Evolutionary conservation across 2,797 vertebrate species (phyloP).

Genomic region (Anniella stebbinsi): DNA sequence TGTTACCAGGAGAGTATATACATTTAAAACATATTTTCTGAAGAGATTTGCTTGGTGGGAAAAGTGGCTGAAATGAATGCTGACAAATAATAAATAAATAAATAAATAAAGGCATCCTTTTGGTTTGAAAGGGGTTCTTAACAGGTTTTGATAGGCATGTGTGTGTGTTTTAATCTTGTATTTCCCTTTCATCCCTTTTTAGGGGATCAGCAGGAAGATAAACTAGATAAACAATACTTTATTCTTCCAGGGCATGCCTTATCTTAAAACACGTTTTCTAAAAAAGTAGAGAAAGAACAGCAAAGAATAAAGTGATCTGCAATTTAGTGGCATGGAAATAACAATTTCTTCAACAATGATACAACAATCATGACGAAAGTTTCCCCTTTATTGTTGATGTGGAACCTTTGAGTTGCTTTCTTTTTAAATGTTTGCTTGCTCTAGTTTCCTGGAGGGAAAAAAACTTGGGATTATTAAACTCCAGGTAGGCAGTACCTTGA

Average conservation of each 20-base stretch:
- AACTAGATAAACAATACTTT: background rate
- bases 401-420: conserved; percentile 48
- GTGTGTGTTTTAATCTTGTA: conserved; percentile 56
- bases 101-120: conserved; percentile 70
- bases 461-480: conserved; percentile 74
- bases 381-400: conserved; percentile 65
- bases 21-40: conserved; percentile 64
- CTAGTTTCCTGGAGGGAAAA: conserved; percentile 61
- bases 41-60: conserved; percentile 18
- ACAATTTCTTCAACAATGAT: conserved; percentile 34
- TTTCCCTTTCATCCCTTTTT: conserved; percentile 53
- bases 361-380: conserved; percentile 43
- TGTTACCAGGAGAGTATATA: conserved; percentile 39
- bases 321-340: conserved; percentile 62
- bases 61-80: conserved; percentile 51
- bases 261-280: conserved; percentile 39
- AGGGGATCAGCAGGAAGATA: conserved; percentile 61
- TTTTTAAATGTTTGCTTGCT: conserved; percentile 43
- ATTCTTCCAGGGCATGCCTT: conserved; percentile 33
- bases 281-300: conserved; percentile 58
- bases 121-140: conserved; percentile 67
- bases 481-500: conserved; percentile 79
- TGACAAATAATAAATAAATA: conserved; percentile 64
- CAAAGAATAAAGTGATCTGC: background rate
- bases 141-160: conserved; percentile 60